Conservation (phyloP, 2,797 vertebrate genomes). For the Semaprochilodus insignis region DNA sequence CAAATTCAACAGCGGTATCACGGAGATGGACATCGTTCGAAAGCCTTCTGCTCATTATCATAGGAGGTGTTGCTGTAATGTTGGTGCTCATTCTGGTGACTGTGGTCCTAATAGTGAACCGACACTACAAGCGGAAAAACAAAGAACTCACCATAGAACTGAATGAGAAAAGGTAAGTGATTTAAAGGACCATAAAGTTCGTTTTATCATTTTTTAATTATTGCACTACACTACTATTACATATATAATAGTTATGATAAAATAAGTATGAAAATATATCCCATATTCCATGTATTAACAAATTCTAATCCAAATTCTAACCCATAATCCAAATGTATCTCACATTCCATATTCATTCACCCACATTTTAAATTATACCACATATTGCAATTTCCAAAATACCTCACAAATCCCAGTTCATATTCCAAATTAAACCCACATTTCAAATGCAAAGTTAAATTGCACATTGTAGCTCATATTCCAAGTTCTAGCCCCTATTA, state of each 20-base stretch:
- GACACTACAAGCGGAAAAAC: conserved; percentile 87
- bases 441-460: conserved; percentile 1
- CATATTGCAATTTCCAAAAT: too few relatives aligned
- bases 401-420: too few relatives aligned
- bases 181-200: not conserved
- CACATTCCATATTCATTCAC: too few relatives aligned
- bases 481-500: too few relatives aligned
- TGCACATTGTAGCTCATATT: not conserved
- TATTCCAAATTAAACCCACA: not conserved
- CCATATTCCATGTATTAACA: too few relatives aligned
- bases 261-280: too few relatives aligned
- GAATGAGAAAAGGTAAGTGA: conserved; percentile 83
- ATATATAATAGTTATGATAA: too few relatives aligned
- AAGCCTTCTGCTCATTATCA: conserved; percentile 78
- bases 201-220: not conserved
- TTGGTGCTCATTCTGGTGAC: conserved; percentile 84
- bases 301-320: not conserved
- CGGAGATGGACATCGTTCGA: conserved; percentile 60
- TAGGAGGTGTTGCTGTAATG: conserved; percentile 76
- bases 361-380: too few relatives aligned
- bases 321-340: not conserved
- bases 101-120: conserved; percentile 81
- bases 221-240: not conserved
- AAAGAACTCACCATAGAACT: conserved; percentile 79
- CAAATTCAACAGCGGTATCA: conserved; percentile 49